Evolutionary conservation across 2,888 invertebrate species (phyloP), one percentile per base, ranked within the genome.

Genomic region (Acheta domesticus): DNA sequence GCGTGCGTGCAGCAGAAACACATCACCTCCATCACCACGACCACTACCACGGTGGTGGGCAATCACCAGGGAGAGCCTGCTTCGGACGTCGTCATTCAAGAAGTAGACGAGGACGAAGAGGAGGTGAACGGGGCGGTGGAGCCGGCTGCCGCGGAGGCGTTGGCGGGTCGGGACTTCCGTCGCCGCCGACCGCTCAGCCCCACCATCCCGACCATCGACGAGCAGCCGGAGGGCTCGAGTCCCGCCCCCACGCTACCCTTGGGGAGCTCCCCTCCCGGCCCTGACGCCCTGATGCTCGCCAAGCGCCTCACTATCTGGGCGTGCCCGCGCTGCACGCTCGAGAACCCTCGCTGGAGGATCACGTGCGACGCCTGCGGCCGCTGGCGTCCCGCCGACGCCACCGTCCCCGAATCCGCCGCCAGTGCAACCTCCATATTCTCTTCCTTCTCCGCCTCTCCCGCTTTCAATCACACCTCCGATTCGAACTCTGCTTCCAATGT

Each of bases 291-390:
- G 21, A 49, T 73, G 48, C 74, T 78, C 16, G 79, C 48, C 36
- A 79, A 79, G 50, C 77, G 48, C 50, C 21, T 75, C 23, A 73
- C 74, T 12, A 77, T 82, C 84, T 92, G 92, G 92, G 85, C 86
- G n/a, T 92, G 92, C 84, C 88, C 89, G 1, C 87, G 88, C 81
- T 92, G 92, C 83, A 91, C 91, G 1, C 85, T 89, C 77, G 88
- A 90, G 83, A 92, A 92, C 85, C 88, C 89, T 49, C 89, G 89
- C 79, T 90, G 90, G 87, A 86, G 91, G 81, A 89, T 91, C 19
- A 91, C 91, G 73, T 92, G 92, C 85, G 90, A 90, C 82, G 89
- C 90, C 21, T 92, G 92, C 83, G 89, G 89, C 48, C 86, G 87
- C 74, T 89, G 89, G 82, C 88, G 89, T 83, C 88, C 89, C 0